Conservation (phyloP, 2,113 vertebrate species). For the Miniopterus natalensis region DNA sequence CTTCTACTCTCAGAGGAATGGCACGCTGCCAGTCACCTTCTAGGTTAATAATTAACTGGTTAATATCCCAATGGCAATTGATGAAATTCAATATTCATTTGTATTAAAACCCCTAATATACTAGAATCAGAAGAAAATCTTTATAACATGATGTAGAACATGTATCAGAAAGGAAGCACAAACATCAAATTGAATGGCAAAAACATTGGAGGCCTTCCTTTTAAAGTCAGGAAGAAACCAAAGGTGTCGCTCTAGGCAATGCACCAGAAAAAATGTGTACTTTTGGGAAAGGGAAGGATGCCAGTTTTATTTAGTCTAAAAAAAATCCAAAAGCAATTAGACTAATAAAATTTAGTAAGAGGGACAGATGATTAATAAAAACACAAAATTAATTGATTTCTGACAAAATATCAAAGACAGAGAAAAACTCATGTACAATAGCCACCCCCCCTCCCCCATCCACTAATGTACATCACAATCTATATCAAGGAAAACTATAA, state of each 20-base stretch:
- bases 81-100: constrained; percentile 34
- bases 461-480: neutral
- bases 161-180: neutral
- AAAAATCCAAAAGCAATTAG: neutral
- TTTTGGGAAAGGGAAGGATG: neutral
- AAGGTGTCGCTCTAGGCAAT: neutral
- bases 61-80: neutral
- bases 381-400: constrained; percentile 24
- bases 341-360: constrained; percentile 38
- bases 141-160: neutral
- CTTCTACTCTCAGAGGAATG: neutral
- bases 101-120: neutral
- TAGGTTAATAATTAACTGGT: neutral
- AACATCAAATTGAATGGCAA: neutral
- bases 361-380: constrained; percentile 3
- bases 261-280: neutral
- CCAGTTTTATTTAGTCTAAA: neutral
- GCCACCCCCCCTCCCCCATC: accelerated
- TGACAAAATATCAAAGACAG: neutral
- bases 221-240: neutral
- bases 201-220: neutral
- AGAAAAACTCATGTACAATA: neutral
- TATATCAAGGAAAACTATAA: neutral
- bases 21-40: neutral
- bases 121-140: neutral